These are phyloP conservation scores for Hydraecia micacea DNA, from an alignment of 2,888 invertebrate genomes.

Conservation along the genomic window DNA sequence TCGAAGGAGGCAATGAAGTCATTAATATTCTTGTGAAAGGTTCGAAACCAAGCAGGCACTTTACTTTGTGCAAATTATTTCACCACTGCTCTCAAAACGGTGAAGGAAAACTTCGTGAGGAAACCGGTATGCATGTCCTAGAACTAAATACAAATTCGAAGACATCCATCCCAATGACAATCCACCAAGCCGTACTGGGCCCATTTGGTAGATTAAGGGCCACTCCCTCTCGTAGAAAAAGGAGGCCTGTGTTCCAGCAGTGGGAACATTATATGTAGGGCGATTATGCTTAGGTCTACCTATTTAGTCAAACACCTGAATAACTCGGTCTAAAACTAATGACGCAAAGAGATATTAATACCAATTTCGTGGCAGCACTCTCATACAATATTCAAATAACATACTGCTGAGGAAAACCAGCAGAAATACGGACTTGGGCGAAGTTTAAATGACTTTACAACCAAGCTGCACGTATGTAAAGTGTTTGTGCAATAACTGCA, in stretches of 20 bases:
- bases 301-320: neutral
- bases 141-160: neutral
- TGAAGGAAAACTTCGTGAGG: neutral
- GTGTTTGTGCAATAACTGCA: constrained; percentile 34
- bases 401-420: constrained; percentile 25
- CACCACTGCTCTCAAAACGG: no score
- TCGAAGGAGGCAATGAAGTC: neutral
- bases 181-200: neutral
- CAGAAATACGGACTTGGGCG: constrained; percentile 29
- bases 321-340: neutral
- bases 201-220: neutral
- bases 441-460: constrained; percentile 57
- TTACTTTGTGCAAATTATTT: neutral
- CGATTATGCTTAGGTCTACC: neutral
- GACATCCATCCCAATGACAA: neutral
- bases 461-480: constrained; percentile 16
- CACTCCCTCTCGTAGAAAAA: neutral
- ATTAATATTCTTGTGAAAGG: neutral
- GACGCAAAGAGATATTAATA: constrained; percentile 19
- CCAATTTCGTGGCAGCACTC: constrained; percentile 19
- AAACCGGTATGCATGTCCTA: neutral
- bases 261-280: neutral
- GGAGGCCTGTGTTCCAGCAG: neutral
- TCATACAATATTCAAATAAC: constrained; percentile 28
- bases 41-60: neutral